These are phyloP conservation scores for Reticulitermes speratus DNA, from an alignment of 1,140 invertebrate species.

Conservation along the genomic window DNA sequence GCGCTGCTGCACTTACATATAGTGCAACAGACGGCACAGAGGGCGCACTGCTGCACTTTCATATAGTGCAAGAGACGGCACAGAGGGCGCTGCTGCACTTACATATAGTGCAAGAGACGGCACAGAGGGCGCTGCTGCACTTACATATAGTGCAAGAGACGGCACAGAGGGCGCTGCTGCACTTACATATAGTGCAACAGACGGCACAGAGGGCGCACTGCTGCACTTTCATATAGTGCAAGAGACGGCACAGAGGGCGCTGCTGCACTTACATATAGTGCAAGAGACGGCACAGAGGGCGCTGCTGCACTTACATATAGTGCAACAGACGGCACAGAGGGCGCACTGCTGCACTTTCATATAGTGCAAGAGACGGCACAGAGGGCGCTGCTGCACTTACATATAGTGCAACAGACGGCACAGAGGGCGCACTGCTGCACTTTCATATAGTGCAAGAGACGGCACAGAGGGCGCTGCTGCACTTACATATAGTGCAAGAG, in stretches of 20 bases:
- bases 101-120: not conserved
- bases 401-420: not conserved
- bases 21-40: not conserved
- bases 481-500: constrained; percentile 10
- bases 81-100: no score
- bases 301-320: no score
- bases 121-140: no score
- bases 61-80: not conserved
- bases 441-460: constrained; percentile 21
- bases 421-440: no score
- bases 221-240: constrained; percentile 24
- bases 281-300: not conserved
- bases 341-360: no score
- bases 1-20: no score
- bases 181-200: not conserved
- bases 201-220: no score
- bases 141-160: constrained; percentile 1
- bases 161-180: no score
- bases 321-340: not conserved
- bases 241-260: not conserved
- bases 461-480: no score
- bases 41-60: no score
- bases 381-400: no score
- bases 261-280: no score
- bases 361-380: not conserved